These are phyloP conservation scores for Branchinecta lynchi DNA, from an alignment of 1,140 invertebrate genomes.

Conservation along the genomic window DNA sequence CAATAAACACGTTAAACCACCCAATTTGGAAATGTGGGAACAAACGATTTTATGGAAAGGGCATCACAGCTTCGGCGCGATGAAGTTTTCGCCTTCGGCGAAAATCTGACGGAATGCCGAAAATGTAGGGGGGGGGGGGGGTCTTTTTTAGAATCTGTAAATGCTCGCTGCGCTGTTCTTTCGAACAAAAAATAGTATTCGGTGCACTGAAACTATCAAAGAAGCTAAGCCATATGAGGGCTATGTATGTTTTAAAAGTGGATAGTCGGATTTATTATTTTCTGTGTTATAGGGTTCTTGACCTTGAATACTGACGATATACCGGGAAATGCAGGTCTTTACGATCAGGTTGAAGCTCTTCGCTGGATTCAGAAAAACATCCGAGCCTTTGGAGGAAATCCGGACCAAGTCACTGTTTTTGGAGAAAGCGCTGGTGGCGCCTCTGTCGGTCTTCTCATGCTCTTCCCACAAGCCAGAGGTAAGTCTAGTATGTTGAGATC, in stretches of 20 bases:
- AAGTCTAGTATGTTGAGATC: not conserved
- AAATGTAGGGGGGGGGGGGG: too few relatives aligned
- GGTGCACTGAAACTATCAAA: too few relatives aligned
- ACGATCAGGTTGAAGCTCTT: conserved; percentile 39
- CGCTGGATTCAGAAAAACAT: conserved; percentile 29
- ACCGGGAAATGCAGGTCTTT: conserved; percentile 42
- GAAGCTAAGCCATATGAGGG: too few relatives aligned
- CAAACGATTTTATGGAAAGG: too few relatives aligned
- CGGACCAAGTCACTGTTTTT: conserved; percentile 22
- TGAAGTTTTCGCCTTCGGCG: too few relatives aligned
- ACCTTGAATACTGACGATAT: conserved; percentile 16
- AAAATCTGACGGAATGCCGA: too few relatives aligned
- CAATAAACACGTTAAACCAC: too few relatives aligned
- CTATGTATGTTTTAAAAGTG: not conserved
- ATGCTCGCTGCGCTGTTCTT: too few relatives aligned
- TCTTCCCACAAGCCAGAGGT: conserved; percentile 20
- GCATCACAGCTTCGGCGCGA: too few relatives aligned
- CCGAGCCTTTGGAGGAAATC: conserved; percentile 22
- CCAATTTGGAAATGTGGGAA: too few relatives aligned
- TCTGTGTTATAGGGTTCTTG: not conserved
- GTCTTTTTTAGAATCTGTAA: too few relatives aligned
- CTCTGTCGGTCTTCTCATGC: conserved; percentile 22
- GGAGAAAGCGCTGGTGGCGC: conserved; percentile 25
- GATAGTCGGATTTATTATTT: not conserved
- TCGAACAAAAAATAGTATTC: too few relatives aligned